Evolutionary conservation across 2,797 vertebrate genomes (phyloP), one percentile per base, ranked within the genome.

Genomic region (Mycteria americana): DNA sequence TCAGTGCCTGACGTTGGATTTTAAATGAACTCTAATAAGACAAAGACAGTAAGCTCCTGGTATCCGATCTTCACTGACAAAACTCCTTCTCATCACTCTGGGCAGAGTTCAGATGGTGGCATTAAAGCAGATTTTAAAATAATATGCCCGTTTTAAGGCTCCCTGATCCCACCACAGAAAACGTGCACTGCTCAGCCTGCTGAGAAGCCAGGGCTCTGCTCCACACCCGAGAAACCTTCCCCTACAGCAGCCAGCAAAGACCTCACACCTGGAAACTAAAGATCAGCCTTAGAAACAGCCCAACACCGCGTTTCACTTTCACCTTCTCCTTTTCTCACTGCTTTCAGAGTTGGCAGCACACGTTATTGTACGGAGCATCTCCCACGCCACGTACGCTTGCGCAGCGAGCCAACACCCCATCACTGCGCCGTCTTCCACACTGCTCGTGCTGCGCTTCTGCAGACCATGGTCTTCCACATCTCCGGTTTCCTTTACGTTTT

Each of bases 371-470:
- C 1, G 11, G 53, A 74, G 57, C 37, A 18, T 6, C 64, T 31
- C 60, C 21, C 8, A 1, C 1, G 1, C 54, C 4, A 2, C 0
- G 10, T 8, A 6, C 2, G 5, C 28, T 22, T 9, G 65, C 9
- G 3, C 25, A 8, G 69, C 2, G 2, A 72, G 60, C 30, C 53
- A 27, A 25, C 30, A 6, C 19, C 21, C 25, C 37, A 3, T 4
- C 5, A 0, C 3, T 5, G 17, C 1, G 1, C 37, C 1, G 16
- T 3, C 4, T 10, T 43, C 51, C 11, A 3, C 6, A 2, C 45
- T 2, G 31, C 45, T 60, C 27, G 1, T 10, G 43, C 83, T 11
- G 23, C 10, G 2, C 11, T 48, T 22, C 67, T 39, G 28, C 90
- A 25, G 30, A 9, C 13, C 6, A 3, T 2, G 3, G 22, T 19